phyloP scores from a whole-genome alignment of 2,888 invertebrate genomes.

The Slavum lentiscoides region DNA sequence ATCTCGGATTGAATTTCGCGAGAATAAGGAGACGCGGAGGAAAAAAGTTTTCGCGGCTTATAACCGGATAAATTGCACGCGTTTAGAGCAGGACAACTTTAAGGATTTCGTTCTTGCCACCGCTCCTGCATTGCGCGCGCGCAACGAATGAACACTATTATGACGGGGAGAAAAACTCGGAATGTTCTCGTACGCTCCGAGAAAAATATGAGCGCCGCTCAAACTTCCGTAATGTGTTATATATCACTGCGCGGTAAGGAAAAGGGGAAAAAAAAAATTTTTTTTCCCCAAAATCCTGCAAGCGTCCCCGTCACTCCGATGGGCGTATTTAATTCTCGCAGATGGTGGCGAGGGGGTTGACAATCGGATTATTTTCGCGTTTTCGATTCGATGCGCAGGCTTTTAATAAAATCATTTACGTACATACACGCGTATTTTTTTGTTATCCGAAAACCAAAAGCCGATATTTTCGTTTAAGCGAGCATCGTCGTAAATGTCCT shows the following conservation, averaged over 20 bases:
- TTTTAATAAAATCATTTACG: background rate
- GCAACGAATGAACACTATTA: conserved; percentile 33
- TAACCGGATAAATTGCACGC: conserved; percentile 34
- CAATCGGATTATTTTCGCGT: background rate
- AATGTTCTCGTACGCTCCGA: background rate
- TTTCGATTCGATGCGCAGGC: background rate
- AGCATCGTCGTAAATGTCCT: background rate
- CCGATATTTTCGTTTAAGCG: background rate
- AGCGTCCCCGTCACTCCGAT: background rate
- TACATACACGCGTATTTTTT: too few relatives aligned
- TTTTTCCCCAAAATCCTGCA: too few relatives aligned
- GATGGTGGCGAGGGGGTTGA: too few relatives aligned
- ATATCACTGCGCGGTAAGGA: background rate
- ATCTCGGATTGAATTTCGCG: conserved; percentile 36
- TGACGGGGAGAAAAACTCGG: conserved; percentile 20
- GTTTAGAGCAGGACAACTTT: conserved; percentile 38
- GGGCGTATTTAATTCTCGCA: background rate
- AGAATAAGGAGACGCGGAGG: background rate
- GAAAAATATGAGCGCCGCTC: conserved; percentile 11
- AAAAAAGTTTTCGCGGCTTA: conserved; percentile 37
- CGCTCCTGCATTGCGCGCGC: too few relatives aligned
- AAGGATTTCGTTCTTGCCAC: conserved; percentile 18
- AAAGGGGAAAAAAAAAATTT: conserved; percentile 14
- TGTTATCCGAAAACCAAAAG: background rate
- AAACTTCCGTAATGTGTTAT: conserved; percentile 13